phyloP scores from a whole-genome alignment of 2,888 invertebrate genomes.

The Eumacrocentrus americanus region DNA sequence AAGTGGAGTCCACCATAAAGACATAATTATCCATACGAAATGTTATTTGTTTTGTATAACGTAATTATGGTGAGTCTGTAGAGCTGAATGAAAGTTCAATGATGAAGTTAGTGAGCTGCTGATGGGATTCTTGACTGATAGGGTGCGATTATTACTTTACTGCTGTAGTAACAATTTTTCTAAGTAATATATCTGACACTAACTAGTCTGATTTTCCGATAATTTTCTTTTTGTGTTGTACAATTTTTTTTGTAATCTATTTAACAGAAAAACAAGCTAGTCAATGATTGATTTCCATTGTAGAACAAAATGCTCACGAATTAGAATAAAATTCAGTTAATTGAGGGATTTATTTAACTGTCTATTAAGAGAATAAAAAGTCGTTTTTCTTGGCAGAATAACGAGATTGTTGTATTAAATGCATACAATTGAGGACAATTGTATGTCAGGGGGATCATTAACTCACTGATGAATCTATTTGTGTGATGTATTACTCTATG shows the following conservation, averaged over 20 bases:
- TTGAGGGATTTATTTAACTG: too few relatives aligned
- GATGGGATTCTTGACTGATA: neutral
- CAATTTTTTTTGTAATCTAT: neutral
- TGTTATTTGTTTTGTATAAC: neutral
- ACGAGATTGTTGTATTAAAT: too few relatives aligned
- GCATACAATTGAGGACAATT: too few relatives aligned
- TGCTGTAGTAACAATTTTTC: neutral
- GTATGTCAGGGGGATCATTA: too few relatives aligned
- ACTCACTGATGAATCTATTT: too few relatives aligned
- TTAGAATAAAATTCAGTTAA: neutral
- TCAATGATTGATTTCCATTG: neutral
- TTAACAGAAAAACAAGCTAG: neutral
- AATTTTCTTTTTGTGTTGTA: neutral
- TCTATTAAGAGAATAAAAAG: too few relatives aligned
- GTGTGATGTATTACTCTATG: too few relatives aligned
- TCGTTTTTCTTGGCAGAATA: too few relatives aligned
- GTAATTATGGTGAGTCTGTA: neutral
- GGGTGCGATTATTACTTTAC: neutral
- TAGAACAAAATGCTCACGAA: neutral
- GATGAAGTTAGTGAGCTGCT: neutral
- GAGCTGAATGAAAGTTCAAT: neutral
- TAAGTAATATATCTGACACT: neutral
- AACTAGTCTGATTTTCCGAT: neutral
- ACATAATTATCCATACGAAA: conserved; percentile 39
- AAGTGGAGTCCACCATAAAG: conserved; percentile 39